Evolutionary conservation across 2,113 vertebrate genomes (phyloP).

Genomic region (Hirundichthys speculiger): DNA sequence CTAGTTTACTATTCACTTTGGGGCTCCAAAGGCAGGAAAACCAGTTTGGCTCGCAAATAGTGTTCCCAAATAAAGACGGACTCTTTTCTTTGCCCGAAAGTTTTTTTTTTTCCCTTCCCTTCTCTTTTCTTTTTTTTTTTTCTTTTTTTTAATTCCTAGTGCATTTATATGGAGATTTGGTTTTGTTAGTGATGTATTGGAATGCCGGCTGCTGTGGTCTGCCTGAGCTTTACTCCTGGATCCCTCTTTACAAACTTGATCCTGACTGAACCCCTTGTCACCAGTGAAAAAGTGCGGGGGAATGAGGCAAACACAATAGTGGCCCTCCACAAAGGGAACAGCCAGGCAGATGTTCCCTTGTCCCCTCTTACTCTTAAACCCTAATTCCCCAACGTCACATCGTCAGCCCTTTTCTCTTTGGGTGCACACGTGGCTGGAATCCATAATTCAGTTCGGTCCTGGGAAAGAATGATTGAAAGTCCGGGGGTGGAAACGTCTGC

Average conservation of each 20-base stretch:
- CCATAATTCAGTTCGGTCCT: slow-evolving; percentile 1
- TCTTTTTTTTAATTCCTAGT: slow-evolving; percentile 9
- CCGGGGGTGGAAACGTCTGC: slow-evolving; percentile 11
- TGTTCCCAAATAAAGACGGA: slow-evolving; percentile 3
- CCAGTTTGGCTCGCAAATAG: no score
- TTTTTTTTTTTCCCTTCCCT: no score
- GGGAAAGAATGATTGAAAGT: neutral
- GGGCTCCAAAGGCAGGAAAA: no score
- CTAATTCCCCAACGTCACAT: neutral
- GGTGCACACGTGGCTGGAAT: neutral
- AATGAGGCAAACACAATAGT: slow-evolving; percentile 63
- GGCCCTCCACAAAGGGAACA: slow-evolving; percentile 37
- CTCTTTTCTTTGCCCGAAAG: no score
- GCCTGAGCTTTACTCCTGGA: slow-evolving; percentile 33
- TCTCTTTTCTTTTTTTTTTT: neutral
- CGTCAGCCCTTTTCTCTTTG: neutral
- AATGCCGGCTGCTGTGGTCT: slow-evolving; percentile 38
- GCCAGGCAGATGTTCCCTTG: slow-evolving; percentile 59
- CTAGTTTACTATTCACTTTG: no score
- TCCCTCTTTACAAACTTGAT: slow-evolving; percentile 68
- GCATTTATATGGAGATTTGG: slow-evolving; percentile 45
- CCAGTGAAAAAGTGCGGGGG: slow-evolving; percentile 48
- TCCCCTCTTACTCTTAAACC: slow-evolving; percentile 6
- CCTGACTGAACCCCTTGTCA: slow-evolving; percentile 41
- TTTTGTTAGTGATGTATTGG: slow-evolving; percentile 19